Conservation (phyloP, 2,888 invertebrate genomes). For the Pammene fasciana region DNA sequence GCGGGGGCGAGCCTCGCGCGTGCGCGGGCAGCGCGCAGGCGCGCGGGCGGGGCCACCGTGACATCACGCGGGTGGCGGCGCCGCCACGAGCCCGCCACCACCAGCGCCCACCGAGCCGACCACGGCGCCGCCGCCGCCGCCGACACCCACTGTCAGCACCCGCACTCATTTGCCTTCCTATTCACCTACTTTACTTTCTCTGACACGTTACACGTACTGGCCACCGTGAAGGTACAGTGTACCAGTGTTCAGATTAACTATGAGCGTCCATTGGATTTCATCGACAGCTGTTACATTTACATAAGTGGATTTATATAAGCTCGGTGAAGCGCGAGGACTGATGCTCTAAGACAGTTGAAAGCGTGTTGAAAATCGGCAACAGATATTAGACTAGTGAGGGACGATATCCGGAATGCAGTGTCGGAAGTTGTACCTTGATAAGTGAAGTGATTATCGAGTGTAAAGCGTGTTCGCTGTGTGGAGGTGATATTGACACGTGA, state of each 20-base stretch:
- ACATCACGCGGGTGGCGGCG: conserved; percentile 30
- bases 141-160: neutral
- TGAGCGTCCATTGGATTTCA: conserved; percentile 8
- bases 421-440: conserved; percentile 1
- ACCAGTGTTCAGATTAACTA: conserved; percentile 17
- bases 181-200: neutral
- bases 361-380: neutral
- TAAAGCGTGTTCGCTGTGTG: neutral
- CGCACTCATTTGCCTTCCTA: neutral
- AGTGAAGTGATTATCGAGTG: conserved; percentile 3
- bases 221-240: neutral
- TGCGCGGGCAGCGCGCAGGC: conserved; percentile 40
- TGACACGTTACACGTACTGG: conserved; percentile 1
- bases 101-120: conserved; percentile 39
- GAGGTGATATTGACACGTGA: conserved; percentile 14
- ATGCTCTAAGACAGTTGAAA: conserved; percentile 34
- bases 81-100: conserved; percentile 29
- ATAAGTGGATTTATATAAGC: conserved; percentile 24
- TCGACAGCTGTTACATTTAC: conserved; percentile 26
- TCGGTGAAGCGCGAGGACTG: neutral
- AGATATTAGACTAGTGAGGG: neutral
- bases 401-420: conserved; percentile 21
- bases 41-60: conserved; percentile 42
- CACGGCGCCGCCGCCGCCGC: conserved; percentile 40
- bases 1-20: conserved; percentile 29